Conservation (phyloP, 2,797 vertebrate genomes). For the Gobio occitaniae region DNA sequence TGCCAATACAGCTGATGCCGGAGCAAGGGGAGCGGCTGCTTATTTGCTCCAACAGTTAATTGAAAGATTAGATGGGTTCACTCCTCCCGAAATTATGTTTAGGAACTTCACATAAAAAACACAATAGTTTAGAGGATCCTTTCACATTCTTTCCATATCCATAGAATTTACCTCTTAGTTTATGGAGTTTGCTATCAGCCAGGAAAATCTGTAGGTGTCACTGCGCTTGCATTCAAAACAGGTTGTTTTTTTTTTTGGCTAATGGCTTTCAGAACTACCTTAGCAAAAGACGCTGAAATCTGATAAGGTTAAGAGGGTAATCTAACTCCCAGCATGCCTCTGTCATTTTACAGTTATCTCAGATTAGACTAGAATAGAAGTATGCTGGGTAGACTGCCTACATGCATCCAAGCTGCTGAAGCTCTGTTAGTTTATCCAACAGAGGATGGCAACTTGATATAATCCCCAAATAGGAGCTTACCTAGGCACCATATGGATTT, state of each 20-base stretch:
- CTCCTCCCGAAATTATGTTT: too few species aligned
- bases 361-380: slow-evolving; percentile 45
- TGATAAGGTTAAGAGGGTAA: slow-evolving; percentile 60
- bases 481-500: slow-evolving; percentile 7
- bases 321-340: slow-evolving; percentile 49
- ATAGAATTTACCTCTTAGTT: neutral
- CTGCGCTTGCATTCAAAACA: slow-evolving; percentile 30
- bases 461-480: slow-evolving; percentile 14
- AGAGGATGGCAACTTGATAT: neutral
- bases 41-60: too few species aligned
- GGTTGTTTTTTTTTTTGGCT: slow-evolving; percentile 48
- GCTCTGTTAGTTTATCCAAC: neutral
- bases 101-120: too few species aligned
- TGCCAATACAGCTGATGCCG: too few species aligned
- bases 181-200: slow-evolving; percentile 11
- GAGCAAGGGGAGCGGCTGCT: too few species aligned
- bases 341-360: slow-evolving; percentile 46
- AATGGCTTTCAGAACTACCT: slow-evolving; percentile 58
- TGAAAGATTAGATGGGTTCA: too few species aligned
- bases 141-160: neutral
- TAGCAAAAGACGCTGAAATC: slow-evolving; percentile 42
- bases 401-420: slow-evolving; percentile 22
- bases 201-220: neutral
- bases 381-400: slow-evolving; percentile 47
- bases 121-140: neutral